Base-by-base conservation (phyloP, 2,113 vertebrate species). In the Dissostichus mawsoni region DNA sequence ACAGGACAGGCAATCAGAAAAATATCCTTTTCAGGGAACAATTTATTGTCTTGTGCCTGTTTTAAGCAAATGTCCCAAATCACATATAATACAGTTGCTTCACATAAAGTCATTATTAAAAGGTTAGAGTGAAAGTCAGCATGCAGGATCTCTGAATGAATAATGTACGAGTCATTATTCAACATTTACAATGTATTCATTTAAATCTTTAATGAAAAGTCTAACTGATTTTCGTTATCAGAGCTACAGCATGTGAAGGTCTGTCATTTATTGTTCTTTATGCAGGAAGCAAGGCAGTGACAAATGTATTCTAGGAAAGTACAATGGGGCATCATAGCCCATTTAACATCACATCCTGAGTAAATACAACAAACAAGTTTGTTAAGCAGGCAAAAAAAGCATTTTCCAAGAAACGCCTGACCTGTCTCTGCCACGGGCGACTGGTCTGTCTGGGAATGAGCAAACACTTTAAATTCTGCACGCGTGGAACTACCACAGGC, bases 331-430 rank as follows among this genome's bases (percentile, higher is more conserved):
- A 76, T 55, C 25, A 80, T 25, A 74, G 47, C 17, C 36, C 67
- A 78, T 80, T 64, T 58, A 74, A 67, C 75, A 78, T 51, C 58
- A 62, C 48, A 63, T 79, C 70, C 72, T 51, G 70, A 72, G 44
- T 25, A 55, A 78, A 79, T 78, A 66, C 72, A 84, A 86, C 88
- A 85, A 89, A 86, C 74, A 85, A 64, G 52, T 83, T 80, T 23
- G 83, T 89, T 77, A 89, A 61, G 48, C 70, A 65, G 75, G 65
- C 56, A 77, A 67, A 56, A 63, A 25, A 61, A 33, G 82, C 64
- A 36, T 57, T 74, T 81, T 74, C 63, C 8, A 14, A 82, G 76
- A 68, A 79, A 81, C 14, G 18, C 33, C 61, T 78, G 65, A 81
- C 41, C 61, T 13, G 41, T 41, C 76, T 86, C 57, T 73, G 77